Evolutionary conservation across 2,113 vertebrate species (phyloP).

Genomic region (Alethe diademata): DNA sequence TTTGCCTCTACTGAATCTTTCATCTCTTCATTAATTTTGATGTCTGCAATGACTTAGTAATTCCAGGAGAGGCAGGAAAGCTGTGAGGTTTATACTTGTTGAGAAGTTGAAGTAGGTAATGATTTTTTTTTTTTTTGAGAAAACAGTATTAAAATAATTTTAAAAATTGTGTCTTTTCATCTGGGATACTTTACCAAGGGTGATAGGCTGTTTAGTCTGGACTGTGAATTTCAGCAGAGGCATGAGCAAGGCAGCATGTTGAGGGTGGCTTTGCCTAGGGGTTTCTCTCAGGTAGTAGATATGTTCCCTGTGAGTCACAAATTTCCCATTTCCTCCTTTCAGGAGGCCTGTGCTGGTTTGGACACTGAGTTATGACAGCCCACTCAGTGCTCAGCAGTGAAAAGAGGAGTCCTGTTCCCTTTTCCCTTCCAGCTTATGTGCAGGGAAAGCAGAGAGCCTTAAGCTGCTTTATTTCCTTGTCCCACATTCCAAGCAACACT

Average conservation of each 20-base stretch:
- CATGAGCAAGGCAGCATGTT: not conserved
- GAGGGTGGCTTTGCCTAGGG: not conserved
- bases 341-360: not conserved
- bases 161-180: not conserved
- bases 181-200: not conserved
- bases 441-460: not conserved
- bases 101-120: constrained; percentile 23
- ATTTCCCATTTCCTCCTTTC: not conserved
- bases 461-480: not conserved
- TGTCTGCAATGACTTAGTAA: not conserved
- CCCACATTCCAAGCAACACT: not conserved
- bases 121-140: not conserved
- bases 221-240: not conserved
- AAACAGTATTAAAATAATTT: not conserved
- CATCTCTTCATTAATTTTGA: not conserved
- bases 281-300: not conserved
- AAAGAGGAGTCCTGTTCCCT: not conserved
- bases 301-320: not conserved
- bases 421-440: not conserved
- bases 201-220: not conserved
- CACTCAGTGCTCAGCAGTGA: not conserved
- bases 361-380: not conserved
- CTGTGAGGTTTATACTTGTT: not conserved
- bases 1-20: constrained; percentile 7
- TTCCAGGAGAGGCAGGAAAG: constrained; percentile 19